phyloP scores from a whole-genome alignment of 2,797 vertebrate species.

The Champsocephalus esox region DNA sequence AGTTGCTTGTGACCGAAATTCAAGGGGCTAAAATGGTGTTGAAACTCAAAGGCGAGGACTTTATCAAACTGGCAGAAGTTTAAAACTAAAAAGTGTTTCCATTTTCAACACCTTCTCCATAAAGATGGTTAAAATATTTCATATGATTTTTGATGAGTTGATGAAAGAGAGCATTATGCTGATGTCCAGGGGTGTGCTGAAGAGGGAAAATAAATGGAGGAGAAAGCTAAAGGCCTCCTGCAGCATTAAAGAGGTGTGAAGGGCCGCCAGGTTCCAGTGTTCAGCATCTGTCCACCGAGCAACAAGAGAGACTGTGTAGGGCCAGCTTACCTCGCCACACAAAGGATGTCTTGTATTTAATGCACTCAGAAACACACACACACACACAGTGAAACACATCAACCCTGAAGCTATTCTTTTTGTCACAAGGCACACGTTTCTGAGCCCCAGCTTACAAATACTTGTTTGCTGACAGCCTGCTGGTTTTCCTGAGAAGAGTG shows the following conservation, averaged over 20 bases:
- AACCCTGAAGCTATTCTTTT: conserved; percentile 58
- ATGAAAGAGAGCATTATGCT: conserved; percentile 79
- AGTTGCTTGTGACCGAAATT: conserved; percentile 63
- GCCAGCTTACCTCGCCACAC: conserved; percentile 52
- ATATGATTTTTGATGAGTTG: conserved; percentile 50
- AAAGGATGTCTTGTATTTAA: conserved; percentile 73
- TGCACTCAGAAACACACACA: conserved; percentile 33
- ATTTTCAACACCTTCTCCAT: conserved; percentile 75
- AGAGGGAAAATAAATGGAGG: conserved; percentile 46
- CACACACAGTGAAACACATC: conserved; percentile 18
- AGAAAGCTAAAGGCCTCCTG: conserved; percentile 63
- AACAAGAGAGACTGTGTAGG: conserved; percentile 75
- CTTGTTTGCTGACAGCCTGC: conserved; percentile 93
- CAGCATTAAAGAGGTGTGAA: conserved; percentile 77
- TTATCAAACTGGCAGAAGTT: conserved; percentile 49
- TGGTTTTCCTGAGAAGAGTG: conserved; percentile 84
- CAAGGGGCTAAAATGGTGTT: conserved; percentile 59
- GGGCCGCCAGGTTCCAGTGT: conserved; percentile 62
- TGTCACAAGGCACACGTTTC: conserved; percentile 74
- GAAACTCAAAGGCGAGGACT: conserved; percentile 54
- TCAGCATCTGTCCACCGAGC: conserved; percentile 70
- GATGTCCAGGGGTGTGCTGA: conserved; percentile 26
- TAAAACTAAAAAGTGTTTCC: conserved; percentile 49
- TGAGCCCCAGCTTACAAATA: conserved; percentile 87
- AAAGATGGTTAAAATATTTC: conserved; percentile 61